A percentile compares a stretch with the other conserved stretches of the same genome.
phyloP scores from a whole-genome alignment of 2,113 vertebrate species.

The Salvelinus fontinalis region DNA sequence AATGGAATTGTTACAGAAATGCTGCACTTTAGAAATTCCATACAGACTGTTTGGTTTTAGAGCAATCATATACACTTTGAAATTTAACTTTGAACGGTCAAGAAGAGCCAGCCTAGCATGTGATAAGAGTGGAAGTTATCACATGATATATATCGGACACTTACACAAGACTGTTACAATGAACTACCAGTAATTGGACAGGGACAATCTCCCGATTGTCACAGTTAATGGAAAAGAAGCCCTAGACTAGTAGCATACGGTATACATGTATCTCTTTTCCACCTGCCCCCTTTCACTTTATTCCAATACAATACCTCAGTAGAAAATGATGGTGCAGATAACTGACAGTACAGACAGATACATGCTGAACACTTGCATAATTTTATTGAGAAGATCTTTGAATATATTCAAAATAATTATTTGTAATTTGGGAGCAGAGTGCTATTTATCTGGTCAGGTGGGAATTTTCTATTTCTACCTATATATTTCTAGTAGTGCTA shows the following conservation, averaged over 20 bases:
- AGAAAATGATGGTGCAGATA: too few relatives aligned
- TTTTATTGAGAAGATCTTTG: not conserved
- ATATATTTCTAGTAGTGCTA: too few relatives aligned
- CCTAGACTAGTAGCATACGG: not conserved
- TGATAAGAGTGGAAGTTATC: not conserved
- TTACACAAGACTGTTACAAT: not conserved
- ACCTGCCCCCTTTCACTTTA: too few relatives aligned
- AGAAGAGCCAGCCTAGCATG: not conserved
- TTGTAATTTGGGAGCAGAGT: not conserved
- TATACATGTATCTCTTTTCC: too few relatives aligned
- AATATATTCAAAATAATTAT: not conserved
- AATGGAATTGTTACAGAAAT: not conserved
- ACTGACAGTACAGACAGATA: too few relatives aligned
- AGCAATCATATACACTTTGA: constrained; percentile 7
- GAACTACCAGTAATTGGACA: not conserved
- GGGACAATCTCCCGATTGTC: not conserved
- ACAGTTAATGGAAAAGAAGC: not conserved
- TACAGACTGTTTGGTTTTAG: constrained; percentile 9
- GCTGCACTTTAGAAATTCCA: constrained; percentile 30
- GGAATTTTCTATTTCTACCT: not conserved
- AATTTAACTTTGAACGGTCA: not conserved
- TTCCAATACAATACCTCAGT: too few relatives aligned
- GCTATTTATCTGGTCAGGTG: not conserved
- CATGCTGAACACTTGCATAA: not conserved
- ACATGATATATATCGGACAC: not conserved